Evolutionary conservation across 1,140 invertebrate genomes (phyloP).

Genomic region (Danaus plexippus): DNA sequence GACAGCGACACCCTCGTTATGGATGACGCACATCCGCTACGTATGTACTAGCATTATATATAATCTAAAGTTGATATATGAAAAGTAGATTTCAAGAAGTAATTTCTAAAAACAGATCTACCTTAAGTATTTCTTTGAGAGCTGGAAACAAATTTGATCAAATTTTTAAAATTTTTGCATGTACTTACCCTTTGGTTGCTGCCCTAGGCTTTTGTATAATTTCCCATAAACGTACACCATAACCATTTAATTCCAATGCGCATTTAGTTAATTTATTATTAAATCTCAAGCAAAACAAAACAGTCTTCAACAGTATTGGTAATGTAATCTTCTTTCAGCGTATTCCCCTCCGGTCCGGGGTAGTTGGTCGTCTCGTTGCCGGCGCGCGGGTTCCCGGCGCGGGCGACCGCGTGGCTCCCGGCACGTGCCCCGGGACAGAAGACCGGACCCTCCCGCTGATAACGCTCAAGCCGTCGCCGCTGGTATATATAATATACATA

Average conservation of each 20-base stretch:
- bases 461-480: constrained; percentile 27
- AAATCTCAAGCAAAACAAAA: too few relatives aligned
- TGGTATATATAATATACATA: not conserved
- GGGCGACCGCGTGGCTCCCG: constrained; percentile 79
- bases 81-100: too few relatives aligned
- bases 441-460: constrained; percentile 33
- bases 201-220: too few relatives aligned
- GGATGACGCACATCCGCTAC: constrained; percentile 24
- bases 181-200: too few relatives aligned
- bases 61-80: too few relatives aligned
- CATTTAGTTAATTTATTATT: too few relatives aligned
- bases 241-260: too few relatives aligned
- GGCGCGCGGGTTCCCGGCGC: constrained; percentile 74
- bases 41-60: constrained; percentile 23
- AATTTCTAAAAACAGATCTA: too few relatives aligned
- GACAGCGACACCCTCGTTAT: constrained; percentile 36
- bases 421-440: constrained; percentile 39
- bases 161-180: too few relatives aligned
- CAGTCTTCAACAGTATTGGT: not conserved
- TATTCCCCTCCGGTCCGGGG: constrained; percentile 67
- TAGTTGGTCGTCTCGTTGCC: constrained; percentile 23
- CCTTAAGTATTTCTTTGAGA: too few relatives aligned
- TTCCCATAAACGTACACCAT: too few relatives aligned
- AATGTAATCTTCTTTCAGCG: constrained; percentile 18
- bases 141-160: too few relatives aligned